phyloP scores from a whole-genome alignment of 2,113 vertebrate genomes.

The Corythoichthys haematopterus region DNA sequence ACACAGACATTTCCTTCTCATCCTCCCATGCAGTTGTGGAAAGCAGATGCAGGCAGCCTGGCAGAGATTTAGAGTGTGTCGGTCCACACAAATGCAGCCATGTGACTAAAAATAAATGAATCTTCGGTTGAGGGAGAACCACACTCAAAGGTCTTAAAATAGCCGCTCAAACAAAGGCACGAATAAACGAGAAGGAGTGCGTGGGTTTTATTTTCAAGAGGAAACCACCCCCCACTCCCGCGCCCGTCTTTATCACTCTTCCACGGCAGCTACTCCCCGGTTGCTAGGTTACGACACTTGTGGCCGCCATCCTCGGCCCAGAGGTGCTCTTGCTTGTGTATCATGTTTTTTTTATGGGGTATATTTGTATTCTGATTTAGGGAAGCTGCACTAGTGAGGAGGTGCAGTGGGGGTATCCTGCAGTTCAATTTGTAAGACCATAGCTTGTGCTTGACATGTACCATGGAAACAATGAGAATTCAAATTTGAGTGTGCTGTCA shows the following conservation, averaged over 20 bases:
- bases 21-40: constrained; percentile 38
- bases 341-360: constrained; percentile 27
- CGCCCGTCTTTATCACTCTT: constrained; percentile 17
- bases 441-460: constrained; percentile 36
- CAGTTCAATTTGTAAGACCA: constrained; percentile 48
- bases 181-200: constrained; percentile 61
- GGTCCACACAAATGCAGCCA: constrained; percentile 43
- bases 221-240: constrained; percentile 46
- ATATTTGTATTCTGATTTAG: constrained; percentile 54
- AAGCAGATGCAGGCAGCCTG: constrained; percentile 50
- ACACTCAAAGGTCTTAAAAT: constrained; percentile 66
- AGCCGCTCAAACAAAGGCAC: constrained; percentile 69
- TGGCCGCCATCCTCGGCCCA: constrained; percentile 55
- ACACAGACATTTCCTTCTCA: constrained; percentile 20
- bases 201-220: constrained; percentile 46
- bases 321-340: constrained; percentile 54
- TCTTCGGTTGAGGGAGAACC: constrained; percentile 45
- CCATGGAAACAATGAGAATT: constrained; percentile 41
- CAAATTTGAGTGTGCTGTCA: constrained; percentile 43
- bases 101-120: constrained; percentile 63
- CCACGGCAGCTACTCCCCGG: constrained; percentile 58
- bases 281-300: constrained; percentile 76
- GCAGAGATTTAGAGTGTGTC: constrained; percentile 46
- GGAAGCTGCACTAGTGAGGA: constrained; percentile 30
- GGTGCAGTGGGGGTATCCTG: constrained; percentile 13